Percentiles rank a stretch among this genome's conserved stretches.
These are phyloP conservation scores for Eira barbara DNA, from an alignment of 2,113 vertebrate genomes.

Conservation along the genomic window DNA sequence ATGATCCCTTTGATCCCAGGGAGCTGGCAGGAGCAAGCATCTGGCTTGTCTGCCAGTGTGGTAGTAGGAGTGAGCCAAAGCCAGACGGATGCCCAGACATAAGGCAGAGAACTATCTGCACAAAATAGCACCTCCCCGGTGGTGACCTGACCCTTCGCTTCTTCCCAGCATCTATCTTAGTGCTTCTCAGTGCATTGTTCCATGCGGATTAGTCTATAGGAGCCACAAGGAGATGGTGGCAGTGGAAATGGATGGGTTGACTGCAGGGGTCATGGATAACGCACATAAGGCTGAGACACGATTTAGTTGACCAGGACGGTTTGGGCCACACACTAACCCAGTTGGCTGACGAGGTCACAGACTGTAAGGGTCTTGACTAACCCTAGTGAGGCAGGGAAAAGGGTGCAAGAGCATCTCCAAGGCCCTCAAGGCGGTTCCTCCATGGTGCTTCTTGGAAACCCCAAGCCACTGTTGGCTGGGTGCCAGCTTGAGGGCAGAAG, in stretches of 20 bases:
- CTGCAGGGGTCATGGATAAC: neutral
- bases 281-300: fast-evolving
- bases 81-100: neutral
- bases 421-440: neutral
- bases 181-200: neutral
- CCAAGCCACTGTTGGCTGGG: fast-evolving
- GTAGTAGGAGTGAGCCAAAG: neutral
- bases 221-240: neutral
- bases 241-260: neutral
- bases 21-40: neutral
- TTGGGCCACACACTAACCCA: fast-evolving
- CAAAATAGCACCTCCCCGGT: neutral
- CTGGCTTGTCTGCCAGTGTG: neutral
- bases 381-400: too few relatives aligned
- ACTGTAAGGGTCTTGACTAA: neutral
- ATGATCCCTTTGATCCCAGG: neutral
- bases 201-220: neutral
- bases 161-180: neutral
- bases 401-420: neutral
- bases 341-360: neutral
- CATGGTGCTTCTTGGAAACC: neutral
- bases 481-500: neutral
- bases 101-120: neutral
- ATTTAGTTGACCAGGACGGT: neutral
- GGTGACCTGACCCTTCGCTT: neutral